Percentiles rank a stretch among this genome's conserved stretches.
Evolutionary conservation across 2,888 invertebrate species (phyloP).

Genomic region (Odontocerum albicorne): DNA sequence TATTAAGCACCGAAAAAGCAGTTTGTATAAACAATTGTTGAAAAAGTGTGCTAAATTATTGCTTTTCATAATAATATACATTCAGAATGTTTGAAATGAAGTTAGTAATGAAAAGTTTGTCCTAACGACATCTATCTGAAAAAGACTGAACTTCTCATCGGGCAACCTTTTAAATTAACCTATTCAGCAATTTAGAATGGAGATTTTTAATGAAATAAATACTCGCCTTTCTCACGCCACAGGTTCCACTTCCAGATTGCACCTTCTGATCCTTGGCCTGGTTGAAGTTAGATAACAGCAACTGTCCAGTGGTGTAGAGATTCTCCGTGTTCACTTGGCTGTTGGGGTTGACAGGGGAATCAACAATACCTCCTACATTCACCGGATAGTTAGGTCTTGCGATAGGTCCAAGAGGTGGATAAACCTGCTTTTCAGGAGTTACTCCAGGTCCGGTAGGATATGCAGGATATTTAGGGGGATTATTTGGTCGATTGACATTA

Average conservation of each 20-base stretch:
- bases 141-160: no score
- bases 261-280: constrained; percentile 20
- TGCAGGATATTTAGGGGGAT: constrained; percentile 1
- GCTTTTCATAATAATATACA: no score
- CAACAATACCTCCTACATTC: neutral
- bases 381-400: constrained; percentile 10
- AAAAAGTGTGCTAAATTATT: no score
- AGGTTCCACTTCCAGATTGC: constrained; percentile 37
- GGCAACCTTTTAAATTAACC: no score
- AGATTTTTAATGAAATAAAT: no score
- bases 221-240: constrained; percentile 48
- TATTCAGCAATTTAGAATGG: no score
- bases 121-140: no score
- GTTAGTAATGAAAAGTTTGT: no score
- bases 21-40: no score
- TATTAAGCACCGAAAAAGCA: no score
- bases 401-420: neutral
- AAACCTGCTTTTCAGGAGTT: constrained; percentile 22
- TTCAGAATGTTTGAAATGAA: no score
- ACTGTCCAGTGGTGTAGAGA: constrained; percentile 29
- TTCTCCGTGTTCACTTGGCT: constrained; percentile 14
- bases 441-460: constrained; percentile 3
- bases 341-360: constrained; percentile 9
- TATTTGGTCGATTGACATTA: constrained; percentile 14
- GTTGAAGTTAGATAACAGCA: constrained; percentile 30